Evolutionary conservation across 2,113 vertebrate genomes (phyloP).

Genomic region (Carassius auratus): DNA sequence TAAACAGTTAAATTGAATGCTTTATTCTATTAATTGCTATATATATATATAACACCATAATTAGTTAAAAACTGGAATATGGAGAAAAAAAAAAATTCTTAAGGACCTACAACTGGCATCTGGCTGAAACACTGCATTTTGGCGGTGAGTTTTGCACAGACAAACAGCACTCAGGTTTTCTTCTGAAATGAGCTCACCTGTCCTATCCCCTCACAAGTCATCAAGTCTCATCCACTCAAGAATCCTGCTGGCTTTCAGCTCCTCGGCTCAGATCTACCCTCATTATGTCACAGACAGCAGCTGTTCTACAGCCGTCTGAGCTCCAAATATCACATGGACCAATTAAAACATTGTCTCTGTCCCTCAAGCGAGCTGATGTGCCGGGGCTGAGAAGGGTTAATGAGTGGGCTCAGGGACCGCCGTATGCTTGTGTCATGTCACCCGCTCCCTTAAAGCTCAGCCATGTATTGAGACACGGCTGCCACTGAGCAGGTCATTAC

Average conservation of each 20-base stretch:
- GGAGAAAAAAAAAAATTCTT: too few relatives aligned
- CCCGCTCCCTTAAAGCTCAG: constrained; percentile 33
- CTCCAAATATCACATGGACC: constrained; percentile 53
- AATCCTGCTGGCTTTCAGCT: constrained; percentile 24
- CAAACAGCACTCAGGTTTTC: neutral
- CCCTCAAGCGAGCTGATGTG: constrained; percentile 19
- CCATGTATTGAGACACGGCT: constrained; percentile 27
- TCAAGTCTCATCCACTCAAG: constrained; percentile 28
- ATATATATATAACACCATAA: too few relatives aligned
- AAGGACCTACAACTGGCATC: neutral
- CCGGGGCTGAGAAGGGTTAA: constrained; percentile 47
- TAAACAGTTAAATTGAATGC: too few relatives aligned
- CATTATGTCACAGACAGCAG: constrained; percentile 54
- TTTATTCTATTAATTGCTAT: too few relatives aligned
- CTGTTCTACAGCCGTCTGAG: constrained; percentile 35
- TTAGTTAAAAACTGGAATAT: too few relatives aligned
- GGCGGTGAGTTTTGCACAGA: neutral
- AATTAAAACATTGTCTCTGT: constrained; percentile 54
- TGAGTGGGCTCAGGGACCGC: constrained; percentile 43
- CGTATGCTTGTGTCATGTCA: constrained; percentile 56
- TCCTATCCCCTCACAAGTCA: constrained; percentile 30
- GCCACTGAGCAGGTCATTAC: constrained; percentile 50
- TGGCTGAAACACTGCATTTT: neutral
- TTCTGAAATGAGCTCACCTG: constrained; percentile 26
- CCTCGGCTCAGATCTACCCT: constrained; percentile 39